These are phyloP conservation scores for Troides helena DNA, from an alignment of 2,888 invertebrate genomes.

Conservation along the genomic window DNA sequence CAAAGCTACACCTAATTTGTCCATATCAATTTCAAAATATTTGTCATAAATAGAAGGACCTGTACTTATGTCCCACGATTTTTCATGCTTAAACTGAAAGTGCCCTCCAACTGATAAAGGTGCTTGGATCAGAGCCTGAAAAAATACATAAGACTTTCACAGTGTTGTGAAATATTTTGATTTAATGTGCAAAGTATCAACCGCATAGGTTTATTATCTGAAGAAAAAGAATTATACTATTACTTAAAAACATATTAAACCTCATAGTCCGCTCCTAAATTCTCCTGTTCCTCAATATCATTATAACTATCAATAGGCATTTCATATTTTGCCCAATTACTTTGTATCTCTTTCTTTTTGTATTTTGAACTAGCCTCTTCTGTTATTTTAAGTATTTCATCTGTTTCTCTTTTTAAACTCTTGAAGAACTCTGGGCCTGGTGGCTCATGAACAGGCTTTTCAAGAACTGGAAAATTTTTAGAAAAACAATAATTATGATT, in stretches of 20 bases:
- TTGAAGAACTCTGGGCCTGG: slow-evolving; percentile 70
- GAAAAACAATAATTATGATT: background rate
- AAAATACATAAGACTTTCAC: background rate
- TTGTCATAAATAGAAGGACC: slow-evolving; percentile 67
- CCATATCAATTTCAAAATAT: slow-evolving; percentile 70
- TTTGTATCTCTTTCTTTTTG: slow-evolving; percentile 73
- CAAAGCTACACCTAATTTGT: slow-evolving; percentile 58
- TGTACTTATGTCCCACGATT: slow-evolving; percentile 65
- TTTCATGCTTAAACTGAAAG: slow-evolving; percentile 78
- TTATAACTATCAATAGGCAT: slow-evolving; percentile 72
- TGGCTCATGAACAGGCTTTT: slow-evolving; percentile 56
- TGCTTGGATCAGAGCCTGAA: slow-evolving; percentile 66
- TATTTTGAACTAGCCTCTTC: slow-evolving; percentile 69
- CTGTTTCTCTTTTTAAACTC: slow-evolving; percentile 66
- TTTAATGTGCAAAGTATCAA: background rate
- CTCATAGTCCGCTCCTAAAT: slow-evolving; percentile 74
- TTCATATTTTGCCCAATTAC: slow-evolving; percentile 76
- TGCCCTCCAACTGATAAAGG: slow-evolving; percentile 69
- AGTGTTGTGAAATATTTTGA: background rate
- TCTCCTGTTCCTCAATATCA: slow-evolving; percentile 67
- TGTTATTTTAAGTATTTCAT: slow-evolving; percentile 71
- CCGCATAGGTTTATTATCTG: no score
- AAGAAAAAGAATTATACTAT: no score
- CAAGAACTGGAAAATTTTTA: slow-evolving; percentile 45
- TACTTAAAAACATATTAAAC: slow-evolving; percentile 37